Conservation (phyloP, 2,113 vertebrate species). For the Pagrus major region DNA sequence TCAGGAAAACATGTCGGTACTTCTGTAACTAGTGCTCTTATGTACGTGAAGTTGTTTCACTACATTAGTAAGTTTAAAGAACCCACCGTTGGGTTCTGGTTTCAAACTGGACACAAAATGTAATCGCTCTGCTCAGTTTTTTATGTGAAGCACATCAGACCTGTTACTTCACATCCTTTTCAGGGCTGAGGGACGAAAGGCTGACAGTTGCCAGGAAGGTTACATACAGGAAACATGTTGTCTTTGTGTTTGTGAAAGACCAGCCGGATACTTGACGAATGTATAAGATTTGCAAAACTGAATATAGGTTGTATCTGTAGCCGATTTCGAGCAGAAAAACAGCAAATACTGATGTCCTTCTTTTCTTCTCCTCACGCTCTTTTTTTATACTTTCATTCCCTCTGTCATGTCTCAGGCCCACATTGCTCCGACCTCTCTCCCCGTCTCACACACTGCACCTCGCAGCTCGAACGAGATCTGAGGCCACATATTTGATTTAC, state of each 20-base stretch:
- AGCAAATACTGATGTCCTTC: not conserved
- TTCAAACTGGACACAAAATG: no score
- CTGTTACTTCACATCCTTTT: not conserved
- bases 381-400: not conserved
- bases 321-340: not conserved
- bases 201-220: not conserved
- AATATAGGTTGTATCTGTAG: not conserved
- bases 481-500: slow-evolving; percentile 82
- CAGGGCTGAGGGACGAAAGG: not conserved
- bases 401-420: slow-evolving; percentile 4
- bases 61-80: no score
- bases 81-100: no score
- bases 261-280: not conserved
- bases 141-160: no score
- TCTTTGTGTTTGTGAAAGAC: not conserved
- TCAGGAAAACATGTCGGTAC: no score
- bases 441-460: slow-evolving; percentile 8
- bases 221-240: not conserved
- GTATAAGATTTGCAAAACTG: not conserved
- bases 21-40: no score
- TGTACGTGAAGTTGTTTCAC: no score
- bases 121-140: not conserved
- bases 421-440: not conserved
- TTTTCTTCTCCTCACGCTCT: not conserved
- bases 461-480: slow-evolving; percentile 69